phyloP scores from a whole-genome alignment of 2,113 vertebrate genomes.

The Catharus fuscescens region DNA sequence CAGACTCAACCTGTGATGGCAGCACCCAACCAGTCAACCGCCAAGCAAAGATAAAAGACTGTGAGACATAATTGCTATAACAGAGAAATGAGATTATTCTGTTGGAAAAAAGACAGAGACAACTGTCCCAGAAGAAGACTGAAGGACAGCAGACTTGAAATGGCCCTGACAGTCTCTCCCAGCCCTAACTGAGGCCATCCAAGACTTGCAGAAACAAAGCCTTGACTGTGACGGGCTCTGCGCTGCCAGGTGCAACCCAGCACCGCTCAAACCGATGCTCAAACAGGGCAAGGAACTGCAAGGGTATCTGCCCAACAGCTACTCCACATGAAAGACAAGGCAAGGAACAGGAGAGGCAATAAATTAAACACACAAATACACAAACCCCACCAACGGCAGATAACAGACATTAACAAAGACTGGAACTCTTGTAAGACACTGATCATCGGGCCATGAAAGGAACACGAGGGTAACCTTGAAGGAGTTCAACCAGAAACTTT shows the following conservation, averaged over 20 bases:
- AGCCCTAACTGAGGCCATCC: background rate
- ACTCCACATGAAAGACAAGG: slow-evolving; percentile 36
- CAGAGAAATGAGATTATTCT: background rate
- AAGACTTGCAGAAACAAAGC: background rate
- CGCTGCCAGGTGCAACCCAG: background rate
- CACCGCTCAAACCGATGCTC: background rate
- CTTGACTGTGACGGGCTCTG: background rate
- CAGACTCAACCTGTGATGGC: background rate
- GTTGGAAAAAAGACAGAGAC: background rate
- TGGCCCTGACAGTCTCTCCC: background rate
- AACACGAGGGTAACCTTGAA: slow-evolving; percentile 18
- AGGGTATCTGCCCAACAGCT: slow-evolving; percentile 3
- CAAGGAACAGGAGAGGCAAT: slow-evolving; percentile 39
- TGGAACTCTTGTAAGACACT: background rate
- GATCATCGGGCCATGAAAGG: background rate
- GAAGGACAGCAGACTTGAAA: background rate
- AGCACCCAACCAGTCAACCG: background rate
- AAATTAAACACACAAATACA: slow-evolving; percentile 27
- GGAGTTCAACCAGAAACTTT: slow-evolving; percentile 44
- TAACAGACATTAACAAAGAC: background rate
- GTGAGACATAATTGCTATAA: background rate
- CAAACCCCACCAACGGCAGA: slow-evolving; percentile 1
- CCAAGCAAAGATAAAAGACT: background rate
- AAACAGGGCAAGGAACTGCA: background rate
- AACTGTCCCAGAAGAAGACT: background rate